Conservation (phyloP, 2,888 invertebrate genomes). For the Pristionchus fissidentatus region DNA sequence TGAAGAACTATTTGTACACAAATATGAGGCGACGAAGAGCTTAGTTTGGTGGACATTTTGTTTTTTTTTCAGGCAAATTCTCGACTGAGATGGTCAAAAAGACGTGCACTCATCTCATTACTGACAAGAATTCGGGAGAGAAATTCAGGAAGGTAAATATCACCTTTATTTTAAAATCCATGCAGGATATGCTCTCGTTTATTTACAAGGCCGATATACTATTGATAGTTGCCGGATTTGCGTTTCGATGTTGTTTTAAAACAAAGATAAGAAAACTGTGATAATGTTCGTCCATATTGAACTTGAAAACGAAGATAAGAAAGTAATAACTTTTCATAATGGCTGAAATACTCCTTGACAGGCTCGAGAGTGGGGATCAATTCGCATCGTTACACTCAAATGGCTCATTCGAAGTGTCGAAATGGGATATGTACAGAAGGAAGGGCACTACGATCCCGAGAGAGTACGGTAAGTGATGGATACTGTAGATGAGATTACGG, state of each 20-base stretch:
- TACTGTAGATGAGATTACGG: neutral
- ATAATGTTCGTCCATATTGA: too few relatives aligned
- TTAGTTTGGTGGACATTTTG: neutral
- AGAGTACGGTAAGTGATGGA: constrained; percentile 48
- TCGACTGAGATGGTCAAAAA: constrained; percentile 61
- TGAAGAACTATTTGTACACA: too few relatives aligned
- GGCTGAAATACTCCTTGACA: neutral
- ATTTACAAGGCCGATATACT: too few relatives aligned
- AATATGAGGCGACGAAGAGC: too few relatives aligned
- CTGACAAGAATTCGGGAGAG: constrained; percentile 58
- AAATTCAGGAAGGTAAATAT: constrained; percentile 58
- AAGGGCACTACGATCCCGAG: constrained; percentile 50
- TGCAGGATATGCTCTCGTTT: too few relatives aligned
- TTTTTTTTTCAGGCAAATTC: constrained; percentile 47
- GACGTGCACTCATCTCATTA: constrained; percentile 65
- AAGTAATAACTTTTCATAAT: neutral
- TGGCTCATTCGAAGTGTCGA: constrained; percentile 65
- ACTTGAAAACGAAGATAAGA: neutral
- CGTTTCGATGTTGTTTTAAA: too few relatives aligned
- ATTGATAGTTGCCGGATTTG: too few relatives aligned
- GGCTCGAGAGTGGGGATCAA: constrained; percentile 66
- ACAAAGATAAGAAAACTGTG: neutral
- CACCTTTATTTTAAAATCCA: neutral
- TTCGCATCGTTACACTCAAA: constrained; percentile 60
- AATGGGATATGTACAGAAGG: constrained; percentile 55